These are phyloP conservation scores for Cephus pulcher DNA, from an alignment of 2,888 invertebrate genomes.

Conservation along the genomic window DNA sequence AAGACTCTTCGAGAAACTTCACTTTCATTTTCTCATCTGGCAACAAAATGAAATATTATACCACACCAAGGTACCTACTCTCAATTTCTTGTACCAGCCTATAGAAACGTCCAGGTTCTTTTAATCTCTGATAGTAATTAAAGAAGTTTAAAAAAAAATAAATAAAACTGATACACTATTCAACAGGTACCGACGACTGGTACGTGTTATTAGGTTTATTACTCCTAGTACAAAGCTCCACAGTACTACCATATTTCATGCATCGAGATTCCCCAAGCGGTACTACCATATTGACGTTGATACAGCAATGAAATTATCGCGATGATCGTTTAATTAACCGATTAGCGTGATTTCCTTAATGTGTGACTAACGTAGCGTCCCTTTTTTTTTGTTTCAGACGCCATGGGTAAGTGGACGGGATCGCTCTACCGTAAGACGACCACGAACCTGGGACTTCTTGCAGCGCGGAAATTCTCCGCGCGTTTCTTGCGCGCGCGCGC, in stretches of 20 bases:
- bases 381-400: constrained; percentile 79
- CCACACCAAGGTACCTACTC: neutral
- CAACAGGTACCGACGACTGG: neutral
- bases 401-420: constrained; percentile 72
- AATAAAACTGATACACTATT: neutral
- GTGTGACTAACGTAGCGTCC: constrained; percentile 31
- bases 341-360: neutral
- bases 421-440: neutral
- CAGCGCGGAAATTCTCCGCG: neutral
- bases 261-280: neutral
- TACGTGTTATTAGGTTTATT: neutral
- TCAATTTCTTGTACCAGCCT: neutral
- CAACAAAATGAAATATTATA: neutral
- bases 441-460: neutral
- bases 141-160: neutral
- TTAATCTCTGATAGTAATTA: neutral
- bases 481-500: constrained; percentile 4
- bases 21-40: neutral
- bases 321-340: neutral
- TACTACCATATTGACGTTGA: neutral
- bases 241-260: neutral
- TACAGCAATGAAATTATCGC: neutral
- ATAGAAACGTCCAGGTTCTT: neutral
- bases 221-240: neutral
- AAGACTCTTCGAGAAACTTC: neutral